Evolutionary conservation across 1,140 invertebrate species (phyloP).

Genomic region (Paralvinella palmiformis): DNA sequence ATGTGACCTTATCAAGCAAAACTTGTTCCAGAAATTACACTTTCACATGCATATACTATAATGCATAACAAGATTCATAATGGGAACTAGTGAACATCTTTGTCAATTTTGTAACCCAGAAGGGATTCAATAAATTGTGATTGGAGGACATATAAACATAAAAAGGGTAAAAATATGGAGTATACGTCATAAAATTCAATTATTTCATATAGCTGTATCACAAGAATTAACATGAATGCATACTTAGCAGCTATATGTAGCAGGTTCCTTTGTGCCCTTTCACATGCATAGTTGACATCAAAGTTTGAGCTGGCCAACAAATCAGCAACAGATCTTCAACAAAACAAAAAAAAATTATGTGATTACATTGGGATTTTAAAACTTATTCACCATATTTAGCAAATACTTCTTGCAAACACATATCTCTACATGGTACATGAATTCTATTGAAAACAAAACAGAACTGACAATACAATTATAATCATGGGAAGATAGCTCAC

Average conservation of each 20-base stretch:
- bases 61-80: neutral
- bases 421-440: neutral
- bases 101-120: neutral
- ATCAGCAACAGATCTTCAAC: constrained; percentile 35
- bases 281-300: constrained; percentile 36
- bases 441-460: neutral
- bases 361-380: neutral
- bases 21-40: neutral
- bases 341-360: constrained; percentile 15
- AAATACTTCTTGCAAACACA: neutral
- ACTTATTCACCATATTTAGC: neutral
- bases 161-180: neutral
- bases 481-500: too few relatives aligned
- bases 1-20: neutral
- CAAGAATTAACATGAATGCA: constrained; percentile 12
- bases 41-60: neutral
- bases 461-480: neutral
- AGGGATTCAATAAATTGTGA: neutral
- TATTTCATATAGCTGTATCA: neutral
- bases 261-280: constrained; percentile 32
- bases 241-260: constrained; percentile 42
- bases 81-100: neutral
- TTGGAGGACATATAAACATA: neutral
- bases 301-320: constrained; percentile 31
- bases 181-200: neutral